phyloP scores from a whole-genome alignment of 2,888 invertebrate genomes.

The Allygus modestus region DNA sequence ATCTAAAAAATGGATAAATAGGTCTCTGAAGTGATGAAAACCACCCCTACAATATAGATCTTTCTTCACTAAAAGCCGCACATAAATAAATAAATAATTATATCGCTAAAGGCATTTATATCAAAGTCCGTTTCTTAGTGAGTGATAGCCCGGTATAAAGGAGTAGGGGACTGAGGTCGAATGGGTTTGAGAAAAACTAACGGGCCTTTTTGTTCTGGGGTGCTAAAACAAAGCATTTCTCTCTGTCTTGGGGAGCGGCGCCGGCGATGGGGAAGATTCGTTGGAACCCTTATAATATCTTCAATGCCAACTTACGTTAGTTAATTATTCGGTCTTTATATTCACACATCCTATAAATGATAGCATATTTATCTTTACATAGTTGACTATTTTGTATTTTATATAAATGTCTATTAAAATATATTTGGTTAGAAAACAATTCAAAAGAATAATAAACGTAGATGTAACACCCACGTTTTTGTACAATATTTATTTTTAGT shows the following conservation, averaged over 20 bases:
- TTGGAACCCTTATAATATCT: neutral
- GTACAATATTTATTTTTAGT: too few species aligned
- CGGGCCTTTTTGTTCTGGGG: constrained; percentile 36
- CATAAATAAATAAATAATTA: neutral
- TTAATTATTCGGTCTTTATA: neutral
- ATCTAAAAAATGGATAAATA: too few species aligned
- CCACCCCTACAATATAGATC: too few species aligned
- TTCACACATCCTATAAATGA: too few species aligned
- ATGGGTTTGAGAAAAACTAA: constrained; percentile 35
- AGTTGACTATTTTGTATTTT: too few species aligned
- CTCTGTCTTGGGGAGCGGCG: constrained; percentile 4
- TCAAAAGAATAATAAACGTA: too few species aligned
- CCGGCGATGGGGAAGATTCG: neutral
- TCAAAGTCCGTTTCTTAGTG: neutral
- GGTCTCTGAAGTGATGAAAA: too few species aligned
- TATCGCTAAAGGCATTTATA: neutral
- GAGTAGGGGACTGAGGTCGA: constrained; percentile 3
- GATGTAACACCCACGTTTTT: too few species aligned
- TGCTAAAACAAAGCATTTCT: constrained; percentile 49
- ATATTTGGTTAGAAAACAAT: too few species aligned
- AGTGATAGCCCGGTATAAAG: neutral
- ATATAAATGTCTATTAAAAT: too few species aligned
- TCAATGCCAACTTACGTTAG: neutral
- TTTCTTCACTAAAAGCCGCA: too few species aligned
- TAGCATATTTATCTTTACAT: too few species aligned